phyloP scores from a whole-genome alignment of 92 coral and sea anemone species.

The Micromussa lordhowensis region DNA sequence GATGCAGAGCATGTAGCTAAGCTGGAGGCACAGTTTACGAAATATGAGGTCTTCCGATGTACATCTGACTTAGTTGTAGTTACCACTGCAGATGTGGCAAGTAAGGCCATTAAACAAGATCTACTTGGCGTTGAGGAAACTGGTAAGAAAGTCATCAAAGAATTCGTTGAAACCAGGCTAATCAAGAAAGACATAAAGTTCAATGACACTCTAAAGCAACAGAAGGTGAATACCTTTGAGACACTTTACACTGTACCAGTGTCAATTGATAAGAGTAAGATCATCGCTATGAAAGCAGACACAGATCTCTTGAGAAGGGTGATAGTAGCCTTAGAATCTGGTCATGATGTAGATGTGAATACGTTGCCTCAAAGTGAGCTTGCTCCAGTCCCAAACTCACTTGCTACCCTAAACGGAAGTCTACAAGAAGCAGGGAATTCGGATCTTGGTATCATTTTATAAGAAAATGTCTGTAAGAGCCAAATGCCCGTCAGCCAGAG shows the following conservation, averaged over 20 bases:
- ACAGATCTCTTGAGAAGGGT: constrained; percentile 74
- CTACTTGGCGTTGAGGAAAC: constrained; percentile 46
- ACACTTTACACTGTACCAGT: constrained; percentile 69
- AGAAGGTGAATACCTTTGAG: constrained; percentile 71
- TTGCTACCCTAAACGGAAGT: constrained; percentile 49
- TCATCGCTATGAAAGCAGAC: constrained; percentile 64
- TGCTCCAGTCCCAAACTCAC: constrained; percentile 62
- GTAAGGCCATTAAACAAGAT: constrained; percentile 51
- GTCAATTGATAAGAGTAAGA: constrained; percentile 57
- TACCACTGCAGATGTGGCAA: constrained; percentile 53
- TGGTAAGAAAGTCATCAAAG: constrained; percentile 48
- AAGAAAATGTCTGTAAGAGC: no score
- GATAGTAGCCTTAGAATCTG: constrained; percentile 73
- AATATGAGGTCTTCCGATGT: no score
- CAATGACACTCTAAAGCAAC: constrained; percentile 60
- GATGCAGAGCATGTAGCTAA: constrained; percentile 47
- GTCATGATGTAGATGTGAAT: no score
- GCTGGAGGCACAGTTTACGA: constrained; percentile 30
- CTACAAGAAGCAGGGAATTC: constrained; percentile 63
- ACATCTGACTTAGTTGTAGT: no score
- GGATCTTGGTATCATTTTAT: constrained; percentile 62
- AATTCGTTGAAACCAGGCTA: constrained; percentile 50
- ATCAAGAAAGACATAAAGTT: no score
- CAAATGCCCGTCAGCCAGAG: no score
- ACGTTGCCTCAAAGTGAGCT: constrained; percentile 50